These are phyloP conservation scores for Neoniphon sammara DNA, from an alignment of 2,797 vertebrate species.

Conservation along the genomic window DNA sequence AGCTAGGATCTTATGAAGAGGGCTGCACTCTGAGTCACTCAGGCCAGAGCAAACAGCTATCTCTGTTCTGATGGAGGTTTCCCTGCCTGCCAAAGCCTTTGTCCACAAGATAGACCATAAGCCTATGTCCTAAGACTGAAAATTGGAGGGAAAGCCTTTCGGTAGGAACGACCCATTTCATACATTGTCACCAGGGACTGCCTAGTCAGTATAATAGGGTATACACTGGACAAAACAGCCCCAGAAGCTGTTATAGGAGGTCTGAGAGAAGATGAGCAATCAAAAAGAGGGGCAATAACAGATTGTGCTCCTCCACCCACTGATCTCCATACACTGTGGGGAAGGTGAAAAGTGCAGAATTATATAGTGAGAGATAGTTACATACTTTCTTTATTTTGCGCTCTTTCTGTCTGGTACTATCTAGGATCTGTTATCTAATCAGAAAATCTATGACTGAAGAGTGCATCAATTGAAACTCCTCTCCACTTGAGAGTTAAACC, in stretches of 20 bases:
- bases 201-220: conserved; percentile 21
- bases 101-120: conserved; percentile 34
- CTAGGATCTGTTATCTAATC: conserved; percentile 49
- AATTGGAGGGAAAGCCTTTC: conserved; percentile 35
- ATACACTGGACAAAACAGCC: conserved; percentile 31
- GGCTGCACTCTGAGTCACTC: conserved; percentile 36
- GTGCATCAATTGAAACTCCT: conserved; percentile 54
- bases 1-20: conserved; percentile 40
- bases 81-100: conserved; percentile 39
- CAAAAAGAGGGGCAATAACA: conserved; percentile 26
- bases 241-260: conserved; percentile 28
- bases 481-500: conserved; percentile 54
- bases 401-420: conserved; percentile 18
- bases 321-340: conserved; percentile 46
- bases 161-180: conserved; percentile 50
- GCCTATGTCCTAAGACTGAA: conserved; percentile 36
- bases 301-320: conserved; percentile 37
- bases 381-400: conserved; percentile 28
- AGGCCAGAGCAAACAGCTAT: conserved; percentile 48
- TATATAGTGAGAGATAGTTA: conserved; percentile 36
- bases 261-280: conserved; percentile 47
- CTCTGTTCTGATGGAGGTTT: conserved; percentile 50
- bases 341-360: conserved; percentile 37
- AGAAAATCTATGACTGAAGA: conserved; percentile 50
- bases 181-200: conserved; percentile 30